Evolutionary conservation across 1,140 invertebrate species (phyloP).

Genomic region (Trypoxylus dichotomus): DNA sequence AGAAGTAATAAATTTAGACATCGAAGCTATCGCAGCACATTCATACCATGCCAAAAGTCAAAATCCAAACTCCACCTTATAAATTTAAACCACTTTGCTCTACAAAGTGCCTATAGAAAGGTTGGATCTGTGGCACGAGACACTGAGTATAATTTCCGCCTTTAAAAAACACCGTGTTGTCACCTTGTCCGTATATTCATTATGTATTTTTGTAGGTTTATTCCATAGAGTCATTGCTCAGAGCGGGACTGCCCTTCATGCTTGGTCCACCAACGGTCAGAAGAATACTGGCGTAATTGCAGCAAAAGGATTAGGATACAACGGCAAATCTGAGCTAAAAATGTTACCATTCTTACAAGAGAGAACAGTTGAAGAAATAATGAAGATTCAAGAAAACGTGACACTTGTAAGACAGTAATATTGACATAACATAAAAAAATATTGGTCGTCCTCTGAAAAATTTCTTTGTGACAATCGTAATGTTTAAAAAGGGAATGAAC

Average conservation of each 20-base stretch:
- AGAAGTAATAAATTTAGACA: no score
- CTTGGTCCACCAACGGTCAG: neutral
- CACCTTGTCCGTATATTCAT: neutral
- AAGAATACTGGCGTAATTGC: conserved; percentile 3
- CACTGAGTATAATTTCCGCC: no score
- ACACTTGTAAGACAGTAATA: neutral
- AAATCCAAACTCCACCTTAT: no score
- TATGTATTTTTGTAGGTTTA: conserved; percentile 4
- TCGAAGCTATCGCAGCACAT: no score
- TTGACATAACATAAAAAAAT: no score
- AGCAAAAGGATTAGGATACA: neutral
- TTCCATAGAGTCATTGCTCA: conserved; percentile 22
- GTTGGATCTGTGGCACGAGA: no score
- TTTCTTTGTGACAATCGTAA: neutral
- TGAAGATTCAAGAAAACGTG: conserved; percentile 5
- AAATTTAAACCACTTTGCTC: no score
- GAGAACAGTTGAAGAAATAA: neutral
- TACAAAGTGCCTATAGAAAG: no score
- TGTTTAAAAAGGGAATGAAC: no score
- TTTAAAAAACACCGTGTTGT: no score
- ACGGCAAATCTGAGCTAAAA: neutral
- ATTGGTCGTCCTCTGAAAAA: no score
- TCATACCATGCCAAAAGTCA: no score
- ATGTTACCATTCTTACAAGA: conserved; percentile 5
- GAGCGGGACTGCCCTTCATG: neutral